Percentiles rank a stretch among this genome's conserved stretches.
phyloP scores from a whole-genome alignment of 2,797 vertebrate genomes.

The Urosaurus nigricauda region DNA sequence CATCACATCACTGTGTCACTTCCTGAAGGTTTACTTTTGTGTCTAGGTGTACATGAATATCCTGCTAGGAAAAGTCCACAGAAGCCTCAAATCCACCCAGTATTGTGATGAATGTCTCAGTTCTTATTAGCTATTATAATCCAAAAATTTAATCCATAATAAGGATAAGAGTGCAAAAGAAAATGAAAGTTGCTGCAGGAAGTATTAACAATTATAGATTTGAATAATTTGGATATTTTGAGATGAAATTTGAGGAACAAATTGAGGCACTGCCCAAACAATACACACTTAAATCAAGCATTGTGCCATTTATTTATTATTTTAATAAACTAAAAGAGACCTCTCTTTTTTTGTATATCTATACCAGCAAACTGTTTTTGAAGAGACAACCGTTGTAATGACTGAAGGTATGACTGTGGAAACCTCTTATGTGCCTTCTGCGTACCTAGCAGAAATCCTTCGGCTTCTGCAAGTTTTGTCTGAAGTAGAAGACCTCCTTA shows the following conservation, averaged over 20 bases:
- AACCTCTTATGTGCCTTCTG: slow-evolving; percentile 84
- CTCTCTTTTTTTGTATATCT: slow-evolving; percentile 80
- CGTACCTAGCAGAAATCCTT: slow-evolving; percentile 87
- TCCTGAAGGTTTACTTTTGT: neutral
- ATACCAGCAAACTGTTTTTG: slow-evolving; percentile 83
- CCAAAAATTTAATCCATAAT: neutral
- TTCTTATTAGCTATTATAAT: neutral
- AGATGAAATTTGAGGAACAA: neutral
- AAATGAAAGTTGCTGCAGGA: neutral
- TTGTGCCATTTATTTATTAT: neutral
- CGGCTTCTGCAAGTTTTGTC: slow-evolving; percentile 88
- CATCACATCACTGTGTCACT: neutral
- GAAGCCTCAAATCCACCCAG: neutral
- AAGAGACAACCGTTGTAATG: slow-evolving; percentile 78
- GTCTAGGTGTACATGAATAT: neutral
- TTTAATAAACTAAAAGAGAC: slow-evolving; percentile 73
- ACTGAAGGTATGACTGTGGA: slow-evolving; percentile 81
- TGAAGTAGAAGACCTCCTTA: slow-evolving; percentile 90
- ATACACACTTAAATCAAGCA: neutral
- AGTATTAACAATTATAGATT: neutral
- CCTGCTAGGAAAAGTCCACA: neutral
- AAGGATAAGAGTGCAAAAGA: neutral
- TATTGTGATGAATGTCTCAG: neutral
- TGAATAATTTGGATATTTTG: neutral
- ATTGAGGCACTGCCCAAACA: neutral